Base-by-base conservation (phyloP, 2,113 vertebrate species). In the Pseudorhombus dupliciocellatus region DNA sequence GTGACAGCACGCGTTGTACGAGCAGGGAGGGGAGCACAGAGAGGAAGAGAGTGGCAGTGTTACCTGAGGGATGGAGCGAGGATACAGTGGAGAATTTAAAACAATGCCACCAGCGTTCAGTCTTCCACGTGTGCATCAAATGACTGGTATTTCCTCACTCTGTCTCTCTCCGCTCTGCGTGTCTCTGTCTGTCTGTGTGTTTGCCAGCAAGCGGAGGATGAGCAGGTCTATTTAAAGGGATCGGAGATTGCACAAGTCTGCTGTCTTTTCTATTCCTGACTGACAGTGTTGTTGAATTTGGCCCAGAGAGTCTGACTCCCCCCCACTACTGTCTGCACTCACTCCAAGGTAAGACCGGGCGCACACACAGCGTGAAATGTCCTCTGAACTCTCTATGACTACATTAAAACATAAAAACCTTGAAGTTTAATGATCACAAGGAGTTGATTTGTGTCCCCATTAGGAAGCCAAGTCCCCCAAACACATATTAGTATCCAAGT, bases 101-200 rank as follows among this genome's bases (percentile, higher is more conserved):
- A 81, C 65, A 83, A 75, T 77, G 71, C 78, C 79, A 81, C 56
- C 74, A 81, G 53, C 74, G 73, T 60, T 59, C 73, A 72, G 73
- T 79, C 52, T 78, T 84, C 73, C 76, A 89, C 81, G 77, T 88
- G 72, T 77, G 76, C 75, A 77, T 73, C 77, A 78, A 88, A 73
- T 90, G 84, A 57, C 60, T 68, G 83, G 88, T 87, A 84, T 89
- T 86, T 89, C 89, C 85, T 91, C 84, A 78, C 68, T 83, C 28
- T 89, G 55, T 73, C 10, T 81, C 61, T 75, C 42, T 83, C 64
- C 60, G 30, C 75, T 76, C 7, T 79, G 68, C 87, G 85, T 85
- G 68, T 59, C 5, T 58, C 28, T 58, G 50, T 52, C 31, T 89
- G 66, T 72, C 4, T 81, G 67, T 75, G 55, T 77, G 58, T 78